Evolutionary conservation across 2,888 invertebrate species (phyloP).

Genomic region (Chrysolina oricalcia): DNA sequence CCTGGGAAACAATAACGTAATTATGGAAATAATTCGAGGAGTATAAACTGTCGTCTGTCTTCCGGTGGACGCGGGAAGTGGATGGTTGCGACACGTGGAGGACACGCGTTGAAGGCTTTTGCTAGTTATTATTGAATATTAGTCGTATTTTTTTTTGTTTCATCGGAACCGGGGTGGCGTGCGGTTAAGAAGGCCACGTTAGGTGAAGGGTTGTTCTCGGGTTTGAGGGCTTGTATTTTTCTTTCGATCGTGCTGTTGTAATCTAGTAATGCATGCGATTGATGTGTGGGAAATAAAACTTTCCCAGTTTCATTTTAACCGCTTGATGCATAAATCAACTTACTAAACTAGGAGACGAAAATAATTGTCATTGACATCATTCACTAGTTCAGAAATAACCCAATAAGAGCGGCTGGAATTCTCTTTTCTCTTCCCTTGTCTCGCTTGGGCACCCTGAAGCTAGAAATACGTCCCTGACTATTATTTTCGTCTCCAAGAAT

Average conservation of each 20-base stretch:
- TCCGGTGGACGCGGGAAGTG: conserved; percentile 66
- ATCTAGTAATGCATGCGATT: background rate
- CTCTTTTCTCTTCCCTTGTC: too few species aligned
- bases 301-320: too few species aligned
- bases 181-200: background rate
- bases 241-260: too few species aligned
- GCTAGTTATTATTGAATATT: conserved; percentile 24
- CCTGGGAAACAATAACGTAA: conserved; percentile 64
- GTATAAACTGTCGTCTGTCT: conserved; percentile 63
- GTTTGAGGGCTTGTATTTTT: too few species aligned
- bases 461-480: too few species aligned
- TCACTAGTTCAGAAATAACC: too few species aligned
- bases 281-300: background rate
- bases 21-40: conserved; percentile 68
- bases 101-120: conserved; percentile 58
- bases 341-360: too few species aligned
- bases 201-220: background rate
- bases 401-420: too few species aligned
- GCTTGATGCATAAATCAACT: too few species aligned
- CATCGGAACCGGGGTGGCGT: conserved; percentile 2
- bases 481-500: too few species aligned
- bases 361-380: too few species aligned
- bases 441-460: too few species aligned
- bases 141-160: conserved; percentile 18
- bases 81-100: conserved; percentile 65